These are phyloP conservation scores for Nephrotoma appendiculata DNA, from an alignment of 2,888 invertebrate species.

Conservation along the genomic window DNA sequence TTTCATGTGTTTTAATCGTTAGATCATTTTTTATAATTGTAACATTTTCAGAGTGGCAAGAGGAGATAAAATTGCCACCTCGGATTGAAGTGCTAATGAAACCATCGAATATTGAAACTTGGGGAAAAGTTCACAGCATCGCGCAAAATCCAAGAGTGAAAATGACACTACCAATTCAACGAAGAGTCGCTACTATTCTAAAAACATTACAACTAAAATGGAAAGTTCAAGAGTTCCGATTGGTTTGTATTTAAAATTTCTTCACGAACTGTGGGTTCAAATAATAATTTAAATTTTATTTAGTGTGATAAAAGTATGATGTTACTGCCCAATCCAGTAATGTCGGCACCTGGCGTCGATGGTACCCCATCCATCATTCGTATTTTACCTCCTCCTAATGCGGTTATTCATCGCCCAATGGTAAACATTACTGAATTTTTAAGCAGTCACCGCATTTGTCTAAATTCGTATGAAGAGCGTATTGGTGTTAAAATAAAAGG, in stretches of 20 bases:
- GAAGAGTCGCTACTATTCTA: constrained; percentile 54
- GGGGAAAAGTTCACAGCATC: constrained; percentile 69
- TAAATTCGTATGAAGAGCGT: constrained; percentile 60
- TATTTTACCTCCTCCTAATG: constrained; percentile 40
- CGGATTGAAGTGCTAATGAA: constrained; percentile 59
- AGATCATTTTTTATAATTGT: not conserved
- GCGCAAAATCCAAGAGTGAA: constrained; percentile 83
- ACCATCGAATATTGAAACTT: constrained; percentile 65
- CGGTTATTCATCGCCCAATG: constrained; percentile 52
- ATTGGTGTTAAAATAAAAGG: constrained; percentile 41
- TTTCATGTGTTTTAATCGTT: constrained; percentile 13
- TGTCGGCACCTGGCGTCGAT: not conserved
- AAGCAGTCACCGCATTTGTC: constrained; percentile 62
- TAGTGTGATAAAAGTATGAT: constrained; percentile 7
- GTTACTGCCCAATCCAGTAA: not conserved
- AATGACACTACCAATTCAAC: constrained; percentile 57
- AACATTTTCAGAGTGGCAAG: constrained; percentile 44
- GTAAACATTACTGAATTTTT: constrained; percentile 61
- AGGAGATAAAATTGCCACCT: constrained; percentile 61
- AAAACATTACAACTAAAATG: constrained; percentile 62
- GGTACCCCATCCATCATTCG: constrained; percentile 22
- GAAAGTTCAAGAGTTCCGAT: constrained; percentile 39
- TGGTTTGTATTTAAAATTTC: constrained; percentile 13
- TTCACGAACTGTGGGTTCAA: constrained; percentile 35
- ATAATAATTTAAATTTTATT: constrained; percentile 19